phyloP scores from a whole-genome alignment of 2,888 invertebrate genomes.

The Tenodera sinensis region DNA sequence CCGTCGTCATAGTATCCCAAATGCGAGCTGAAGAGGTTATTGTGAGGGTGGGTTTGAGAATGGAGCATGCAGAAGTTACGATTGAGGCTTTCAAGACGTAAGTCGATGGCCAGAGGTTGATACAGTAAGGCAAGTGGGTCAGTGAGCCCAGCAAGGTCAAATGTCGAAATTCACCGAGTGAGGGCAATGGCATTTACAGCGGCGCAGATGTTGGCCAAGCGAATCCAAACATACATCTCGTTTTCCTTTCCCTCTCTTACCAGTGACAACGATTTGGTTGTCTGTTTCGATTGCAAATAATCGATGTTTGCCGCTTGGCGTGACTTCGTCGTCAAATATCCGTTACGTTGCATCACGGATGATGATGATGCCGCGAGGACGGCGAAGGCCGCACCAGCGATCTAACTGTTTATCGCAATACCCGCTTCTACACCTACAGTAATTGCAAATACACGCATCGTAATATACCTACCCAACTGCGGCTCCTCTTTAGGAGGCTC shows the following conservation, averaged over 20 bases:
- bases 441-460: not conserved
- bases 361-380: too few relatives aligned
- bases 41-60: too few relatives aligned
- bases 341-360: not conserved
- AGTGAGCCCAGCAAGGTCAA: not conserved
- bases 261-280: not conserved
- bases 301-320: not conserved
- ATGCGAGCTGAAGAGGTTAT: too few relatives aligned
- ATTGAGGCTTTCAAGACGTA: too few relatives aligned
- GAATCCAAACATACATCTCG: not conserved
- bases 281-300: not conserved
- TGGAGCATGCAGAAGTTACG: too few relatives aligned
- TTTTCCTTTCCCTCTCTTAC: not conserved
- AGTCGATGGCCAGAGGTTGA: not conserved
- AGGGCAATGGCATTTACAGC: not conserved
- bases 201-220: not conserved
- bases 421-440: not conserved
- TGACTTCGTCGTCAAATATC: not conserved
- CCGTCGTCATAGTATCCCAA: too few relatives aligned
- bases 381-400: not conserved
- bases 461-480: not conserved
- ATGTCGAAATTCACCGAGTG: not conserved
- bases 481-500: too few relatives aligned
- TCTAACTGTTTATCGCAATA: not conserved
- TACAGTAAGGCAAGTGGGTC: not conserved